These are phyloP conservation scores for Strigamia maritima DNA, from an alignment of 2,888 invertebrate species.

Conservation along the genomic window DNA sequence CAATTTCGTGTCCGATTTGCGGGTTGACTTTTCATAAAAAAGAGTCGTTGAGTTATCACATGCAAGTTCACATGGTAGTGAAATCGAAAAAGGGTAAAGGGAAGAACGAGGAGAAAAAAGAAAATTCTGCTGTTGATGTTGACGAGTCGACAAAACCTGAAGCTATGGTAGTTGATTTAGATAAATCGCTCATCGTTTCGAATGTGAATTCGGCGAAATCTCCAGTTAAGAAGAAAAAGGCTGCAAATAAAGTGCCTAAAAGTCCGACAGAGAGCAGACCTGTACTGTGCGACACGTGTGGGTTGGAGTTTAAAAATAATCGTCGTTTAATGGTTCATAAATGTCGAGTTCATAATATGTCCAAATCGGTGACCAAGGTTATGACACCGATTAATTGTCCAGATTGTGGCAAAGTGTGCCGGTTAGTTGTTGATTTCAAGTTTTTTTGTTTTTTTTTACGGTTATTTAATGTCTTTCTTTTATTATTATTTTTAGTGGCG, in stretches of 20 bases:
- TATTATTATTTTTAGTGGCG: neutral
- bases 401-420: constrained; percentile 27
- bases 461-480: neutral
- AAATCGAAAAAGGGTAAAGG: neutral
- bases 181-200: too few relatives aligned
- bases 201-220: neutral
- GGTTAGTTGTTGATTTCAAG: neutral
- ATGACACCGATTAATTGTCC: neutral
- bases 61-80: neutral
- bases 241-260: neutral
- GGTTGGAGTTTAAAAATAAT: neutral
- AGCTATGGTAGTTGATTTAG: neutral
- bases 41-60: neutral
- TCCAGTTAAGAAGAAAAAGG: neutral
- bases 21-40: constrained; percentile 1
- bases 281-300: constrained; percentile 25
- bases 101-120: neutral
- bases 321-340: neutral
- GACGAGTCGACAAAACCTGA: neutral
- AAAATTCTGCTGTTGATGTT: too few relatives aligned
- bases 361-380: neutral
- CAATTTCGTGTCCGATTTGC: constrained; percentile 28
- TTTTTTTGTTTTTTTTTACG: neutral
- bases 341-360: neutral
- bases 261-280: neutral